These are phyloP conservation scores for Nanorana parkeri DNA, from an alignment of 2,113 vertebrate species.

Conservation along the genomic window DNA sequence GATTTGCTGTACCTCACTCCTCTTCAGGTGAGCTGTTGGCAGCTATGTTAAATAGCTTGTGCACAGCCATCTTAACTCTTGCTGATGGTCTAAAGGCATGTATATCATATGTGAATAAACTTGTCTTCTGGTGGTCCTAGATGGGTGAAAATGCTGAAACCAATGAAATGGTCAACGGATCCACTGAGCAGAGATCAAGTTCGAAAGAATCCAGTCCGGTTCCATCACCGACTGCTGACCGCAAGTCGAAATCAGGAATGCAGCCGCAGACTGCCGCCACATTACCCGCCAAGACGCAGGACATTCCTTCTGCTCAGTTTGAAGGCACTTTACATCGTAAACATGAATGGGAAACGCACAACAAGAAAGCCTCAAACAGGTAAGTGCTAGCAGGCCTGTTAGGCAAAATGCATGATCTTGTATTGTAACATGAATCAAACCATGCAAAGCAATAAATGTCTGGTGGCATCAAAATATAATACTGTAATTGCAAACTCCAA, in stretches of 20 bases:
- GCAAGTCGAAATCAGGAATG: conserved; percentile 79
- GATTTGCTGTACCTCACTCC: conserved; percentile 73
- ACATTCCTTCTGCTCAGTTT: conserved; percentile 80
- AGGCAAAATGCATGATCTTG: too few relatives aligned
- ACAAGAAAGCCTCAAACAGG: conserved; percentile 97
- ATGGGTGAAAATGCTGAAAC: conserved; percentile 80
- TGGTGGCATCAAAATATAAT: too few relatives aligned
- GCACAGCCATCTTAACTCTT: conserved; percentile 28
- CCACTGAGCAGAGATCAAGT: conserved; percentile 85
- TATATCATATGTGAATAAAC: conserved; percentile 50
- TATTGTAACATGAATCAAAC: too few relatives aligned
- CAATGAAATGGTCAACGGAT: conserved; percentile 87
- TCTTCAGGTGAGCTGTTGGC: conserved; percentile 75
- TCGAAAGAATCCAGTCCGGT: conserved; percentile 91
- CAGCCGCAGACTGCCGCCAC: conserved; percentile 85
- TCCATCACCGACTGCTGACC: conserved; percentile 82
- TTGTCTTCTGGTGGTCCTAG: conserved; percentile 67
- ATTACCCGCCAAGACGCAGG: conserved; percentile 85
- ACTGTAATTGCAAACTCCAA: too few relatives aligned
- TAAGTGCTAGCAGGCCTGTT: conserved; percentile 57
- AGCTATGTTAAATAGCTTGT: conserved; percentile 65
- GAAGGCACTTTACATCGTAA: conserved; percentile 93
- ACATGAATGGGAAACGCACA: conserved; percentile 93
- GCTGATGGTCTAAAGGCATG: neutral
- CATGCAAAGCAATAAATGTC: too few relatives aligned